Evolutionary conservation across 2,888 invertebrate genomes (phyloP), one percentile per base, ranked within the genome.

Genomic region (Pomacea canaliculata): DNA sequence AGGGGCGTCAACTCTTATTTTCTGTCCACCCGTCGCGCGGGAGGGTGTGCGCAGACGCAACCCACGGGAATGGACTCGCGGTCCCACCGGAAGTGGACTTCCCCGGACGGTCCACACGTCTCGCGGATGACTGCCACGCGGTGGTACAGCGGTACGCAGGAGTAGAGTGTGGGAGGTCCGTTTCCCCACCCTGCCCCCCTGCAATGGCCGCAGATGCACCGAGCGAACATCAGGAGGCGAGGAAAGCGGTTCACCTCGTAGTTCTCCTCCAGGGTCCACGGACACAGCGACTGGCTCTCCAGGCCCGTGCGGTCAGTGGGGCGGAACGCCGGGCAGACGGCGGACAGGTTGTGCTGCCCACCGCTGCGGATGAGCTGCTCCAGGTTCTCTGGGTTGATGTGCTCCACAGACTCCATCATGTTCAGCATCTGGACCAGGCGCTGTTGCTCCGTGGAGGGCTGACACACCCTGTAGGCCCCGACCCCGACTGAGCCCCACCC

Each of bases 151-250:
- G 74, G 74, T 5, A 74, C 63, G 51, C 74, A 74, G 8, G 69
- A 59, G 69, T 48, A 69, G 19, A 51, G 69, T 10, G 19, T 48
- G 49, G 51, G n/a, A 10, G 48, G 16, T 3, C 60, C n/a, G 16
- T 37, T 60, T 16, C n/a, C 48, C 49, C 66, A 56, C 60, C 56
- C 67, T 59, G 68, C 49, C 48, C 66, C 72, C 27, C 71, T 46
- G 65, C 78, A 78, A 27, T 72, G 48, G 13, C 78, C 78, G 48
- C 78, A 78, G n/a, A 76, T 65, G 49, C 78, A 78, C 13, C 76
- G 75, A 16, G 78, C 78, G 62, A 71, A 78, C 56, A 65, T 69
- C 76, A 78, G 65, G 46, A 76, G 60, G 59, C 72, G 56, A 1
- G 78, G 78, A 62, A 76, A 78, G 59, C 78, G 74, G 72, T 78